phyloP scores from a whole-genome alignment of 1,140 invertebrate species.

The Leptinotarsa undecemlineata region DNA sequence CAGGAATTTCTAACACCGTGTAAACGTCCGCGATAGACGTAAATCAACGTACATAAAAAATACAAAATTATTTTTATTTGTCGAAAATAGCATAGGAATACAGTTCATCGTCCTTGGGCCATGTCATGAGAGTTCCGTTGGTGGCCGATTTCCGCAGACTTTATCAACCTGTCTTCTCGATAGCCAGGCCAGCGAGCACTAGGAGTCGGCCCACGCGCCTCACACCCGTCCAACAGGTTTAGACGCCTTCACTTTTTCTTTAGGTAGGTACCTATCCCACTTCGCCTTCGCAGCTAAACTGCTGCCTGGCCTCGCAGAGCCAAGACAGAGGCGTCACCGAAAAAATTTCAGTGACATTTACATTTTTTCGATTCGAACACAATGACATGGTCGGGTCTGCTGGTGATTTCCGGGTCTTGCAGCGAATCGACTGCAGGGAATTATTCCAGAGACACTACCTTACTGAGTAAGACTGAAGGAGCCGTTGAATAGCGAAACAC shows the following conservation, averaged over 20 bases:
- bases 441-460: no score
- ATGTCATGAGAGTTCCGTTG: constrained; percentile 24
- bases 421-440: no score
- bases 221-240: constrained; percentile 53
- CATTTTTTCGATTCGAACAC: neutral
- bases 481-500: no score
- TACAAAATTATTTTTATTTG: neutral
- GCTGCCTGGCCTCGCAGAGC: constrained; percentile 25
- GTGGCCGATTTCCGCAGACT: constrained; percentile 36
- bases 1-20: neutral
- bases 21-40: neutral
- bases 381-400: no score
- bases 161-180: constrained; percentile 29
- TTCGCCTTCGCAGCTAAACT: constrained; percentile 20
- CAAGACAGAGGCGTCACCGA: constrained; percentile 14
- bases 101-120: constrained; percentile 39
- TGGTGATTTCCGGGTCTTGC: no score
- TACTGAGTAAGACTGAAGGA: no score
- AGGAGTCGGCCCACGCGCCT: constrained; percentile 51
- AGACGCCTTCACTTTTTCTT: constrained; percentile 51
- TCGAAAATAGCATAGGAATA: constrained; percentile 7
- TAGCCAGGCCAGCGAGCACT: constrained; percentile 35
- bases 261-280: constrained; percentile 30
- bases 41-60: neutral
- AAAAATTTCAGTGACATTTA: constrained; percentile 1